Conservation (phyloP, 2,888 invertebrate genomes). For the Scaptodrosophila latifasciaeformis region DNA sequence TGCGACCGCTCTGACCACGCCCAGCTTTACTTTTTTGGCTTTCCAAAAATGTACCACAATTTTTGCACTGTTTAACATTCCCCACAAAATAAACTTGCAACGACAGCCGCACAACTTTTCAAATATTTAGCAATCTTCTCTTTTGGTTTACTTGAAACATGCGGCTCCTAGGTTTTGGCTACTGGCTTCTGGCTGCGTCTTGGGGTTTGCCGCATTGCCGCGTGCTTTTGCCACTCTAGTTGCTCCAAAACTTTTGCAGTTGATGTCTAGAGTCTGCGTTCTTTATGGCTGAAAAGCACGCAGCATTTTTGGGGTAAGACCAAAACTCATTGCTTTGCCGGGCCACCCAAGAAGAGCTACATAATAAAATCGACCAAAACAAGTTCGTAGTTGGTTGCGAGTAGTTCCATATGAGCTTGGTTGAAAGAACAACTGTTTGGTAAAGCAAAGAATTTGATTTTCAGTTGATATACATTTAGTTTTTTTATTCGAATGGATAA, state of each 20-base stretch:
- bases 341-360: too few relatives aligned
- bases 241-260: conserved; percentile 33
- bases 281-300: conserved; percentile 40
- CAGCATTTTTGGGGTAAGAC: too few relatives aligned
- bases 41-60: conserved; percentile 31
- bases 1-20: conserved; percentile 20
- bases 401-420: too few relatives aligned
- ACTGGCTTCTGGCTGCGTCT: conserved; percentile 29
- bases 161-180: conserved; percentile 10
- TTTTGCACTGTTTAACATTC: conserved; percentile 44
- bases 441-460: too few relatives aligned
- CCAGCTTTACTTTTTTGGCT: not conserved
- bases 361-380: too few relatives aligned
- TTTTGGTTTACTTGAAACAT: conserved; percentile 32
- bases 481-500: too few relatives aligned
- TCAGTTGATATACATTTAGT: too few relatives aligned
- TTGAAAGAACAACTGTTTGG: too few relatives aligned
- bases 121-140: conserved; percentile 62
- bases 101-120: conserved; percentile 50
- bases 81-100: conserved; percentile 14
- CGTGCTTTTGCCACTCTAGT: too few relatives aligned
- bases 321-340: too few relatives aligned
- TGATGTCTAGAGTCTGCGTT: conserved; percentile 20
- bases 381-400: too few relatives aligned
- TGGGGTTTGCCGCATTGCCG: conserved; percentile 48